Percentiles rank a stretch among this genome's conserved stretches.
Conservation (phyloP, 2,113 vertebrate genomes). For the Mionectes macconnelli region DNA sequence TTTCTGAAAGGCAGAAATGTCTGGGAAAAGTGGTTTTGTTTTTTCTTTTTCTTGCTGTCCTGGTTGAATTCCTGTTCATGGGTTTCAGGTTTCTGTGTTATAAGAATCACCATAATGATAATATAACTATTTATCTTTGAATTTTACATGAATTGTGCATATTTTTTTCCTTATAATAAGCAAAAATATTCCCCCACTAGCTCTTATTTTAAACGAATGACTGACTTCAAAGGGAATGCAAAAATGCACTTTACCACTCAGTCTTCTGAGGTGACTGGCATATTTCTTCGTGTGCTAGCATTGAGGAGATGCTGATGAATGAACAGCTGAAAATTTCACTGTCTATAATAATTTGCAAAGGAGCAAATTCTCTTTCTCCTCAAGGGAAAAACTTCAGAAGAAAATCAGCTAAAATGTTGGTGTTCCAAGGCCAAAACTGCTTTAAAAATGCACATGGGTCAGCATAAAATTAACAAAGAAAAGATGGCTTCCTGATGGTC, state of each 20-base stretch:
- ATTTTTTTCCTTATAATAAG: background rate
- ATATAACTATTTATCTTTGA: background rate
- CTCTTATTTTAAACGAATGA: background rate
- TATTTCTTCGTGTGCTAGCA: background rate
- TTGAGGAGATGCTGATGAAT: background rate
- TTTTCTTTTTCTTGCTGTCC: background rate
- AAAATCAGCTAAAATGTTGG: background rate
- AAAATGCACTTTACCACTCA: background rate
- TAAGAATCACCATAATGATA: background rate
- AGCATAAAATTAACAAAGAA: background rate
- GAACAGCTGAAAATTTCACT: background rate
- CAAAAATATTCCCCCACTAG: background rate
- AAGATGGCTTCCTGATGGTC: background rate
- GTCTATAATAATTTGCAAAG: background rate
- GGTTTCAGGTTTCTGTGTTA: background rate
- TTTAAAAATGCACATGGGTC: background rate
- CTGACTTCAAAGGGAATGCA: background rate
- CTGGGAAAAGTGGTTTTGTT: background rate
- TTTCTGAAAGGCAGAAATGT: background rate
- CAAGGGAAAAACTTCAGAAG: background rate
- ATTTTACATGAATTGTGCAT: background rate
- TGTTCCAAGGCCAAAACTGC: background rate
- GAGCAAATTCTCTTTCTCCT: background rate
- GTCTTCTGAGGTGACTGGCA: background rate
- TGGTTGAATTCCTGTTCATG: background rate